Conservation (phyloP, 2,888 invertebrate genomes). For the Stenolophus ochropezus region DNA sequence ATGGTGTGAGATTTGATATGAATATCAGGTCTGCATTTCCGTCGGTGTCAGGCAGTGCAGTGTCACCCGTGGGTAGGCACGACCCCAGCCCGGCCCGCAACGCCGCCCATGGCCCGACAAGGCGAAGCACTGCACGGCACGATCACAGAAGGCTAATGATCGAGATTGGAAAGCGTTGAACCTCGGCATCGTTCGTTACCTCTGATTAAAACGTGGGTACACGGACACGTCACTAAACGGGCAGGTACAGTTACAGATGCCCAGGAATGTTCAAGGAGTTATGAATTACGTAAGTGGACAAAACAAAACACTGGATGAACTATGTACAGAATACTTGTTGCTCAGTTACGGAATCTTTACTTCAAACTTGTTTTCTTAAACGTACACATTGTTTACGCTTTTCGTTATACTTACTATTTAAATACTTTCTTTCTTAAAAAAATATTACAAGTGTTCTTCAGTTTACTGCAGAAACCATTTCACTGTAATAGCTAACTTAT, state of each 20-base stretch:
- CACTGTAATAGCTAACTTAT: too few species aligned
- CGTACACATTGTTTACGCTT: too few species aligned
- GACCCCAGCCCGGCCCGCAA: neutral
- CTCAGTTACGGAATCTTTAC: too few species aligned
- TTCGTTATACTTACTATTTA: too few species aligned
- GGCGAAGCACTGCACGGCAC: conserved; percentile 45
- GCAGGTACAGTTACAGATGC: conserved; percentile 46
- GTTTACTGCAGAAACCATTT: too few species aligned
- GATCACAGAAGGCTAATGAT: conserved; percentile 59
- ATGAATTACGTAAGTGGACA: conserved; percentile 46
- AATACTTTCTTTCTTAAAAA: too few species aligned
- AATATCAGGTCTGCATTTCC: neutral
- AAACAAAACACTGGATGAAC: neutral
- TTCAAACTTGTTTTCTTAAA: too few species aligned
- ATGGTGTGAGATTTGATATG: neutral
- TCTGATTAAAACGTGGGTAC: conserved; percentile 60
- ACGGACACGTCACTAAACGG: conserved; percentile 52
- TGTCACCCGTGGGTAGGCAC: neutral
- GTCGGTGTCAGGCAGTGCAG: conserved; percentile 33
- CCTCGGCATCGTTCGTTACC: conserved; percentile 59
- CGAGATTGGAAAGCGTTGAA: conserved; percentile 60
- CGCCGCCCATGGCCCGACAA: conserved; percentile 19
- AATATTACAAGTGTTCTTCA: too few species aligned
- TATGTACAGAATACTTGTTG: neutral
- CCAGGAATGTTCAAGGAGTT: conserved; percentile 45